Evolutionary conservation across 2,113 vertebrate species (phyloP).

Genomic region (Mormyrus iriodes): DNA sequence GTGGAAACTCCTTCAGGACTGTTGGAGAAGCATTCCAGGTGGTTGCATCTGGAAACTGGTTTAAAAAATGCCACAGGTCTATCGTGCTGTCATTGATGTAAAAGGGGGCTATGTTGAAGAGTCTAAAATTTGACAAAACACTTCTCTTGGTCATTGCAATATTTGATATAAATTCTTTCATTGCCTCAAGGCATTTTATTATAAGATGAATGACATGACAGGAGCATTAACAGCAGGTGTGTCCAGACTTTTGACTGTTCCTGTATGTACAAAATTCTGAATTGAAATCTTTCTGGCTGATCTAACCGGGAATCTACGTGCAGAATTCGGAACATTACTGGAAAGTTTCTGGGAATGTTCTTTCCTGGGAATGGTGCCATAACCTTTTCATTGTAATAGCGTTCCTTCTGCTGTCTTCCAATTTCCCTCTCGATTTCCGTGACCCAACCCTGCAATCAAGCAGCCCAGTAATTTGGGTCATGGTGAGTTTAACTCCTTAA

Average conservation of each 20-base stretch:
- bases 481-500: not conserved
- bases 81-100: not conserved
- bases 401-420: not conserved
- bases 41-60: not conserved
- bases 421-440: slow-evolving; percentile 1
- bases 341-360: slow-evolving; percentile 36
- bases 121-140: not conserved
- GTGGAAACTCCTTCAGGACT: not conserved
- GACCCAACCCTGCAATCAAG: not conserved
- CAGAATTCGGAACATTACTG: not conserved
- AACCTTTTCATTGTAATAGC: not conserved
- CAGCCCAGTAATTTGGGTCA: not conserved
- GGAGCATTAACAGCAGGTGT: not conserved
- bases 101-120: not conserved
- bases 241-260: not conserved
- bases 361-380: not conserved
- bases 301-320: slow-evolving; percentile 13
- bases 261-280: not conserved
- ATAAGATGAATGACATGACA: not conserved
- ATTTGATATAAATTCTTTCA: not conserved
- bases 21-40: not conserved
- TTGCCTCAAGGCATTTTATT: not conserved
- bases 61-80: not conserved
- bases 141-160: not conserved
- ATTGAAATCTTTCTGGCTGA: slow-evolving; percentile 28